phyloP scores from a whole-genome alignment of 35 echinoderm and acorn worm genomes.

The Eucidaris tribuloides region DNA sequence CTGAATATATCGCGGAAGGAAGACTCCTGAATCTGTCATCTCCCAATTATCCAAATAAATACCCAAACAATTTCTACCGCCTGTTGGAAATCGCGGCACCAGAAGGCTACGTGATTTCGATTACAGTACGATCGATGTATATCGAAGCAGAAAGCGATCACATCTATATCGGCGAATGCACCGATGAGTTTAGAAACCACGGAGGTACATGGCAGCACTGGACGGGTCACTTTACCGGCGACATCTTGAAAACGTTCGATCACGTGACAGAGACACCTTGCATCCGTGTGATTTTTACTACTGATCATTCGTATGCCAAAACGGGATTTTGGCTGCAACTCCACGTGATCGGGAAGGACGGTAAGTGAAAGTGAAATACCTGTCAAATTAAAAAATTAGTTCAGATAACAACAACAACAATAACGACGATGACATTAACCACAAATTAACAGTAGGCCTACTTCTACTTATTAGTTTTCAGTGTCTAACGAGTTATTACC shows the following conservation, averaged over 20 bases:
- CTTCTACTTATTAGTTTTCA: no score
- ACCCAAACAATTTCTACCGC: background rate
- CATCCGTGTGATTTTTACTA: background rate
- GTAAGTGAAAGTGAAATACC: no score
- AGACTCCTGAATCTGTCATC: background rate
- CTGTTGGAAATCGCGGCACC: background rate
- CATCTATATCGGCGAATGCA: background rate
- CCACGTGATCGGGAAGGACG: background rate
- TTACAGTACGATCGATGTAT: background rate
- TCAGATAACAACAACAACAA: no score
- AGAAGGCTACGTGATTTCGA: background rate
- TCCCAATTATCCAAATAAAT: background rate
- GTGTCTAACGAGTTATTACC: no score
- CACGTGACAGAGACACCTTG: background rate
- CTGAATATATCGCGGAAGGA: no score
- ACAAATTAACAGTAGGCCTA: no score
- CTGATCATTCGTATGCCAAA: background rate
- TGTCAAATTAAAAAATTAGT: no score
- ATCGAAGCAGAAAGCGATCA: background rate
- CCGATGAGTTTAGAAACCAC: background rate
- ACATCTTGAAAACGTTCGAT: background rate
- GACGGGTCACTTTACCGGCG: background rate
- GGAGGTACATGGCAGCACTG: background rate
- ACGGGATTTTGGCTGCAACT: background rate
- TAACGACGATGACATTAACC: no score